phyloP scores from a whole-genome alignment of 2,113 vertebrate genomes.

The Notarius lentiginosus region DNA sequence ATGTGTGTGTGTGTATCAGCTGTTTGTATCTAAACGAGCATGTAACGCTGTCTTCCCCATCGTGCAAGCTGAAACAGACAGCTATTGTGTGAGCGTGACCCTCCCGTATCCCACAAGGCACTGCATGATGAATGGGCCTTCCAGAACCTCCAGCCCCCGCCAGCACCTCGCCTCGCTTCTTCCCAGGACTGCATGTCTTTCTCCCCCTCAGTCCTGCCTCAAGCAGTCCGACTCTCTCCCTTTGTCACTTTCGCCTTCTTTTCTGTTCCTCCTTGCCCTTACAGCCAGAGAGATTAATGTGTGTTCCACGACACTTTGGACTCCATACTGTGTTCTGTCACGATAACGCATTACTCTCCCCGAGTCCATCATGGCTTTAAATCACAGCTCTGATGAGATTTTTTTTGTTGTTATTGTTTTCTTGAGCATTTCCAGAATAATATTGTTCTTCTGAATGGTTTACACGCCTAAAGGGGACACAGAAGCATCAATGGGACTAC shows the following conservation, averaged over 20 bases:
- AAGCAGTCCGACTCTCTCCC: constrained; percentile 62
- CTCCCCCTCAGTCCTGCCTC: constrained; percentile 58
- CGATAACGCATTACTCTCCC: constrained; percentile 71
- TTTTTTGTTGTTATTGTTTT: constrained; percentile 5
- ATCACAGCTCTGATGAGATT: constrained; percentile 27
- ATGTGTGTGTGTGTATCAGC: constrained; percentile 23
- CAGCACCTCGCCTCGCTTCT: constrained; percentile 26
- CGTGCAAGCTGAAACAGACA: constrained; percentile 65
- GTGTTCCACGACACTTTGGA: constrained; percentile 72
- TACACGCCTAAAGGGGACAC: neutral
- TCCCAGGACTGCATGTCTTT: constrained; percentile 59
- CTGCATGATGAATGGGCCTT: constrained; percentile 76
- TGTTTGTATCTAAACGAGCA: constrained; percentile 31
- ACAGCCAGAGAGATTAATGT: constrained; percentile 71
- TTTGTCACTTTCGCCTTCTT: constrained; percentile 59
- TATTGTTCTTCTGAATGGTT: constrained; percentile 14
- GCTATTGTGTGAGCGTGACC: constrained; percentile 75
- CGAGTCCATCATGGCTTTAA: constrained; percentile 32
- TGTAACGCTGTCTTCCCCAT: constrained; percentile 24
- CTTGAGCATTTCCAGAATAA: constrained; percentile 27
- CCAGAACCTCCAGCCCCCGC: constrained; percentile 61
- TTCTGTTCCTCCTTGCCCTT: constrained; percentile 51
- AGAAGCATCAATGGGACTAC: neutral
- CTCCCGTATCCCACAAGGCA: constrained; percentile 73
- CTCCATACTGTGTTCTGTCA: constrained; percentile 68